phyloP scores from a whole-genome alignment of 2,888 invertebrate genomes.

The Neocrepidodera transversa region DNA sequence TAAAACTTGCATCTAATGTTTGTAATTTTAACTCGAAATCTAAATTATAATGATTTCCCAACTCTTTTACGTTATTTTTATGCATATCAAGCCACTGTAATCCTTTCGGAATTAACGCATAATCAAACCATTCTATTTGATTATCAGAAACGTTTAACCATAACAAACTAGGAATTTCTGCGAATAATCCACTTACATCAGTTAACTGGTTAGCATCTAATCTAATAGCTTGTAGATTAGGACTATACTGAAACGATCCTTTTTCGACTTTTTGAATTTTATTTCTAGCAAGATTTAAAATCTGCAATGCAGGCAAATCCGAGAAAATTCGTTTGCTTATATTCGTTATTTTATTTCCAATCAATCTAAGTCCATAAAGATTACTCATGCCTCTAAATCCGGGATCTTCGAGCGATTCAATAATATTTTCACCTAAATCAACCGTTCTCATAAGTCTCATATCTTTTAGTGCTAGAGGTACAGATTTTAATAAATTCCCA shows the following conservation, averaged over 20 bases:
- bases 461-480: slow-evolving; percentile 83
- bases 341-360: slow-evolving; percentile 86
- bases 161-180: slow-evolving; percentile 80
- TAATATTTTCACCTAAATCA: slow-evolving; percentile 90
- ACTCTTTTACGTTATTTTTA: slow-evolving; percentile 81
- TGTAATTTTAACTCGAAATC: slow-evolving; percentile 78
- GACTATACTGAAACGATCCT: slow-evolving; percentile 80
- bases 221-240: slow-evolving; percentile 83
- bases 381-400: slow-evolving; percentile 85
- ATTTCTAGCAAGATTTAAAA: slow-evolving; percentile 88
- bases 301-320: slow-evolving; percentile 81
- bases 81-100: slow-evolving; percentile 91
- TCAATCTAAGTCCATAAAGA: slow-evolving; percentile 85
- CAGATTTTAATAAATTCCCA: slow-evolving; percentile 81
- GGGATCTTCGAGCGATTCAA: slow-evolving; percentile 79
- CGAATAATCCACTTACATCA: slow-evolving; percentile 84
- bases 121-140: slow-evolving; percentile 88
- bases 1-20: slow-evolving; percentile 90
- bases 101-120: slow-evolving; percentile 80
- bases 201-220: slow-evolving; percentile 85
- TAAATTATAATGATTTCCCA: slow-evolving; percentile 77
- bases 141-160: slow-evolving; percentile 94
- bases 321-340: slow-evolving; percentile 81
- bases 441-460: slow-evolving; percentile 86
- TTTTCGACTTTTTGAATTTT: slow-evolving; percentile 79